Evolutionary conservation across 2,888 invertebrate species (phyloP).

Genomic region (Limnephilus auricula): DNA sequence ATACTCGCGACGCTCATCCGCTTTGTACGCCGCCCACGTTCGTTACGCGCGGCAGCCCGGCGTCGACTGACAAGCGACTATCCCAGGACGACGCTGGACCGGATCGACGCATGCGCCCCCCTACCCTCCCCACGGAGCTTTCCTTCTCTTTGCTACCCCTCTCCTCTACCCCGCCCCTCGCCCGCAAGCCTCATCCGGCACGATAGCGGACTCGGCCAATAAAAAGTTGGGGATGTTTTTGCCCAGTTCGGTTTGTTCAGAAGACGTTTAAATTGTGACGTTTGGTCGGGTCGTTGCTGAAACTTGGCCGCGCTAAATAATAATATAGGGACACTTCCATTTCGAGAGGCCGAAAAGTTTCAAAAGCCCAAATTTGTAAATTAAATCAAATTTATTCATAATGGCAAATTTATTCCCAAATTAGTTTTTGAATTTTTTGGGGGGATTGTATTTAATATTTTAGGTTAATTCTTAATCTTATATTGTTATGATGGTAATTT

Average conservation of each 20-base stretch:
- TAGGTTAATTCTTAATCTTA: neutral
- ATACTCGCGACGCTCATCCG: slow-evolving; percentile 48
- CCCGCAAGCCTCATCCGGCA: neutral
- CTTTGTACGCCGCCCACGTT: slow-evolving; percentile 33
- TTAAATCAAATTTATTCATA: slow-evolving; percentile 2
- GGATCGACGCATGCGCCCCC: slow-evolving; percentile 47
- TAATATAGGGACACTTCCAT: slow-evolving; percentile 2
- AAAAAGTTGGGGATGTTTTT: slow-evolving; percentile 48
- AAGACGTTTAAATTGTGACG: slow-evolving; percentile 42
- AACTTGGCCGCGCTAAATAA: neutral
- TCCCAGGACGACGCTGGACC: slow-evolving; percentile 24
- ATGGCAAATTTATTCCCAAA: neutral
- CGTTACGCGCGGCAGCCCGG: slow-evolving; percentile 60
- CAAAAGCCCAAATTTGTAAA: neutral
- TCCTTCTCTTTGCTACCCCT: neutral
- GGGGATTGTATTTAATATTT: neutral
- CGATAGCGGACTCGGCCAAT: slow-evolving; percentile 54
- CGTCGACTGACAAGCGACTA: slow-evolving; percentile 61
- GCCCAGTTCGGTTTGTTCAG: slow-evolving; percentile 29
- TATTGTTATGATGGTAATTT: neutral
- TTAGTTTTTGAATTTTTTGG: neutral
- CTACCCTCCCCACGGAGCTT: neutral
- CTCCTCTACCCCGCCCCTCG: neutral
- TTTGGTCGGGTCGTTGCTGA: slow-evolving; percentile 16
- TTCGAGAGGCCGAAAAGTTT: neutral